Evolutionary conservation across 1,140 invertebrate species (phyloP).

Genomic region (Gonioctena quinquepunctata): DNA sequence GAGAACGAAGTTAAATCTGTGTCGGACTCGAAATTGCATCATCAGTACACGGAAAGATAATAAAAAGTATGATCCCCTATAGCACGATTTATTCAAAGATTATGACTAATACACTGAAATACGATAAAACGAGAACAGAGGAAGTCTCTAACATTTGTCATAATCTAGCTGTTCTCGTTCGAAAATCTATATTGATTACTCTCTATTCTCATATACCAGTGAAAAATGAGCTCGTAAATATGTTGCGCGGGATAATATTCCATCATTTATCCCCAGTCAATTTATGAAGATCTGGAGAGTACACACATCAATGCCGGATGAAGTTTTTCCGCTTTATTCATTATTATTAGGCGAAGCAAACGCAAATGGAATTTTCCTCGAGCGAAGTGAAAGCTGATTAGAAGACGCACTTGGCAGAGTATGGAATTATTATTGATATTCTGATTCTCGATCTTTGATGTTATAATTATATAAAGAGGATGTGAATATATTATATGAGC

Average conservation of each 20-base stretch:
- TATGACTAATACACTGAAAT: background rate
- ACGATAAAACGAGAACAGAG: background rate
- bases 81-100: slow-evolving; percentile 7
- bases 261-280: slow-evolving; percentile 9
- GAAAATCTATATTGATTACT: slow-evolving; percentile 16
- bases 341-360: background rate
- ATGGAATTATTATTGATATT: too few species aligned
- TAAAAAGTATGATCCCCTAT: background rate
- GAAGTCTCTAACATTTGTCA: slow-evolving; percentile 9
- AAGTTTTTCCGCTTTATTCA: background rate
- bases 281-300: slow-evolving; percentile 7
- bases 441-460: too few species aligned
- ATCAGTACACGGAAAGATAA: background rate
- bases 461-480: too few species aligned
- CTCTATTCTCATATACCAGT: slow-evolving; percentile 3
- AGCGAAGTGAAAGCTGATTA: background rate
- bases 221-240: slow-evolving; percentile 17
- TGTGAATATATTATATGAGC: too few species aligned
- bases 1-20: background rate
- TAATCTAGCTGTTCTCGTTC: slow-evolving; percentile 12
- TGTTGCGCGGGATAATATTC: slow-evolving; percentile 11
- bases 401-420: too few species aligned
- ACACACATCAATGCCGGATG: slow-evolving; percentile 12
- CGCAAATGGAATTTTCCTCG: background rate
- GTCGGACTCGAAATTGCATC: background rate